Base-by-base conservation (phyloP, 2,888 invertebrate species). In the Nemoura dubitans region DNA sequence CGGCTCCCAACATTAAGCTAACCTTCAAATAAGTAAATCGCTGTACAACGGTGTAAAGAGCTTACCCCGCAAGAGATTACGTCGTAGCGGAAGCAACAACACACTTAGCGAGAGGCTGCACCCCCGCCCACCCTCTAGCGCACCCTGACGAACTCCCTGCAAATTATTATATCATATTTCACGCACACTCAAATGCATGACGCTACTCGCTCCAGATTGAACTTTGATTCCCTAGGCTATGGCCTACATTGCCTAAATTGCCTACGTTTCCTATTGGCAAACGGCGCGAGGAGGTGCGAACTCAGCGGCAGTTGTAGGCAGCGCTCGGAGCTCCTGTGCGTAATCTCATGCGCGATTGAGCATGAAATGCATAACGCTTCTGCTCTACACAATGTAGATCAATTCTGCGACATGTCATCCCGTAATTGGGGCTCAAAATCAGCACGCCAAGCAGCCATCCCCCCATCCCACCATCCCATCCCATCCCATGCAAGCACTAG, bases 161-260 rank as follows among this genome's bases (percentile, higher is more conserved):
- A 59, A 59, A 59, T 59, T 59, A 59, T 59, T 59, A 59, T 59
- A 21, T 59, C 59, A 59, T 59, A 59, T 59, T 59, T 59, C 59
- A 59, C 59, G 59, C 59, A 59, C 21, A 59, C 16, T 59, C 16
- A 21, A 10, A 59, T 21, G 59, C 59, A 59, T 14, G 59, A 59
- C 14, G 21, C 59, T 21, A 2, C 59, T 59, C n/a, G n/a, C 59
- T 59, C 16, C 21, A 59, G 21, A 21, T 36, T 36, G 36, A 36
- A 36, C 36, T 36, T 36, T 36, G 36, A 36, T 36, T 59, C 59
- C 59, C 59, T 21, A 59, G 59, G 59, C 59, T 21, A 21, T 59
- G 59, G 59, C 59, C 10, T 21, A 59, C 59, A 59, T 59, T 59
- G 59, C 21, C 59, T 21, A 59, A 59, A 59, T 59, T 59, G 59